Percentiles rank a stretch among this genome's conserved stretches.
phyloP scores from a whole-genome alignment of 2,888 invertebrate genomes.

The Pammene fasciana region DNA sequence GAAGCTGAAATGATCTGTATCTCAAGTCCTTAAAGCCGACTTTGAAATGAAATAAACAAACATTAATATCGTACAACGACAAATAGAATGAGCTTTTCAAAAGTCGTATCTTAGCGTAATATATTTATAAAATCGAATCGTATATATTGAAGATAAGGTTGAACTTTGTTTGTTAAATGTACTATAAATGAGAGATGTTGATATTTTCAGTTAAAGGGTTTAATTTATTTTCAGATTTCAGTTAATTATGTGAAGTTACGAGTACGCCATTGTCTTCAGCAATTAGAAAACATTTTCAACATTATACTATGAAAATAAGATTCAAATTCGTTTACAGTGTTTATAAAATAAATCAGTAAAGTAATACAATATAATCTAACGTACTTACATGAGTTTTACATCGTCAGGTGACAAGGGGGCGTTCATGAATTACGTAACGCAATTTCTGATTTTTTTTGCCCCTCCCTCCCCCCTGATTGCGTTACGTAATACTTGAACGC shows the following conservation, averaged over 20 bases:
- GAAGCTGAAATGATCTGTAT: neutral
- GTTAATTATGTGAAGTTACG: slow-evolving; percentile 6
- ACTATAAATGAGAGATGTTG: too few species aligned
- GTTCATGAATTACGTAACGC: too few species aligned
- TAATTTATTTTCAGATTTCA: slow-evolving; percentile 8
- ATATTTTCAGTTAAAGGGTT: slow-evolving; percentile 2
- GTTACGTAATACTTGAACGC: too few species aligned
- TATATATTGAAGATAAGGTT: neutral
- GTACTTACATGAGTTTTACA: too few species aligned
- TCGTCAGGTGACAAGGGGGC: too few species aligned
- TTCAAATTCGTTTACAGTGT: neutral
- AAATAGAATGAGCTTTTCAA: neutral
- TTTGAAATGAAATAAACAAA: neutral
- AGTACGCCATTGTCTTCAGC: neutral
- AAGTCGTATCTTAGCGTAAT: neutral
- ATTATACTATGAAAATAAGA: neutral
- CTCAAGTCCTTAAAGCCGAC: neutral
- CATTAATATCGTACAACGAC: neutral
- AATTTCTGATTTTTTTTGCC: too few species aligned
- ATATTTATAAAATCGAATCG: neutral
- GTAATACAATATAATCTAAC: too few species aligned
- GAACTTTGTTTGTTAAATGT: neutral
- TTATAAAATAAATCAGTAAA: too few species aligned
- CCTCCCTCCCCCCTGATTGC: too few species aligned
- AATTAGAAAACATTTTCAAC: neutral